phyloP scores from a whole-genome alignment of 2,797 vertebrate genomes.

The Amphiprion clarkii region DNA sequence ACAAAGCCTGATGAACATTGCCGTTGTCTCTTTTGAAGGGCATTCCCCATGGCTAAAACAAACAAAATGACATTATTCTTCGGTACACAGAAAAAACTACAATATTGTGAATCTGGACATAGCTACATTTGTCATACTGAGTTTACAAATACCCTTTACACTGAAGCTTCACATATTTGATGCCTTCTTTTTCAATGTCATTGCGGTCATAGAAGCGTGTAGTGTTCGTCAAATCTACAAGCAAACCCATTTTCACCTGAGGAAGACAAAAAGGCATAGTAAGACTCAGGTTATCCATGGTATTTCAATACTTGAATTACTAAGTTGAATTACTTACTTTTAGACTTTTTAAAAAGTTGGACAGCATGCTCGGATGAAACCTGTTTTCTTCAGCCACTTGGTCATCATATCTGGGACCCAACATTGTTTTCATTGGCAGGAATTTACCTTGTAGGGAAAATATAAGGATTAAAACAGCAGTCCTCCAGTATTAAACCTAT shows the following conservation, averaged over 20 bases:
- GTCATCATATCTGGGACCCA: conserved; percentile 96
- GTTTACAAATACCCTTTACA: conserved; percentile 93
- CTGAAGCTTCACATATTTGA: conserved; percentile 95
- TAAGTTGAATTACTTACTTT: conserved; percentile 86
- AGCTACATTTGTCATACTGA: not conserved
- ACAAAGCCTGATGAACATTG: conserved; percentile 92
- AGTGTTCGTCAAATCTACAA: conserved; percentile 97
- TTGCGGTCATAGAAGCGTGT: conserved; percentile 95
- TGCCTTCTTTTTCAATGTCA: conserved; percentile 96
- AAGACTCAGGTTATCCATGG: not conserved
- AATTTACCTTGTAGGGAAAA: conserved; percentile 90
- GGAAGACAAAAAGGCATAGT: conserved; percentile 4
- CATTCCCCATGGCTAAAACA: conserved; percentile 93
- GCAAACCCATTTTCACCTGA: conserved; percentile 97
- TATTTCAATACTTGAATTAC: not conserved
- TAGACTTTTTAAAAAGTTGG: conserved; percentile 95
- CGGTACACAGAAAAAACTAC: not conserved
- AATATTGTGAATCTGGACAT: not conserved
- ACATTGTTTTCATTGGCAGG: conserved; percentile 98
- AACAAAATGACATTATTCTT: not conserved
- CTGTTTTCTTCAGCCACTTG: conserved; percentile 96
- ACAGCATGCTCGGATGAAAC: conserved; percentile 97
- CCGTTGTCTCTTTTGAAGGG: conserved; percentile 91
- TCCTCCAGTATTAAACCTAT: not conserved
- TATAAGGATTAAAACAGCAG: not conserved